Evolutionary conservation across 2,888 invertebrate genomes (phyloP).

Genomic region (Sinohyriopsis cumingii): DNA sequence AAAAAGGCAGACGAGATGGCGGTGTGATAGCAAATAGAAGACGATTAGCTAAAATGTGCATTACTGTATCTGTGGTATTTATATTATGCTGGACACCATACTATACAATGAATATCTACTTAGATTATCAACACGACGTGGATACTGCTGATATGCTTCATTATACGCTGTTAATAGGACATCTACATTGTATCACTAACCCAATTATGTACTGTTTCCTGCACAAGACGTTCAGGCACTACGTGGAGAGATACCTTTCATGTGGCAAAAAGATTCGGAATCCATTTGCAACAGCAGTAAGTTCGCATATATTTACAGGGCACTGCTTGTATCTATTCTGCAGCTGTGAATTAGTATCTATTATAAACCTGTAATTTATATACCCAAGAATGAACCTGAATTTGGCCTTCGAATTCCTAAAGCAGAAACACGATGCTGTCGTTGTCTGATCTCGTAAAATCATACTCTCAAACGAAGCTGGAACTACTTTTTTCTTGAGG

Average conservation of each 20-base stretch:
- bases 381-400: too few species aligned
- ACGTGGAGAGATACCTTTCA: conserved; percentile 38
- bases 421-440: too few species aligned
- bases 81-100: conserved; percentile 87
- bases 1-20: conserved; percentile 25
- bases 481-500: too few species aligned
- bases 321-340: too few species aligned
- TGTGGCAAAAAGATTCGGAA: conserved; percentile 17
- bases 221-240: conserved; percentile 78
- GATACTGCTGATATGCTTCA: conserved; percentile 74
- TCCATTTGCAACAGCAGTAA: too few species aligned
- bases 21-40: conserved; percentile 78
- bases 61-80: conserved; percentile 83
- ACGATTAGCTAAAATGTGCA: conserved; percentile 84
- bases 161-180: conserved; percentile 82
- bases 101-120: conserved; percentile 80
- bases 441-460: too few species aligned
- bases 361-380: too few species aligned
- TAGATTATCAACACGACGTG: conserved; percentile 74
- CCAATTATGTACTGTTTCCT: conserved; percentile 84
- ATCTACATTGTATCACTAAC: conserved; percentile 84
- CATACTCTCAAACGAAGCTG: too few species aligned
- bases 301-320: too few species aligned
- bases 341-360: too few species aligned
- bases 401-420: too few species aligned